phyloP scores from a whole-genome alignment of 1,140 invertebrate species.

The Listronotus bonariensis region DNA sequence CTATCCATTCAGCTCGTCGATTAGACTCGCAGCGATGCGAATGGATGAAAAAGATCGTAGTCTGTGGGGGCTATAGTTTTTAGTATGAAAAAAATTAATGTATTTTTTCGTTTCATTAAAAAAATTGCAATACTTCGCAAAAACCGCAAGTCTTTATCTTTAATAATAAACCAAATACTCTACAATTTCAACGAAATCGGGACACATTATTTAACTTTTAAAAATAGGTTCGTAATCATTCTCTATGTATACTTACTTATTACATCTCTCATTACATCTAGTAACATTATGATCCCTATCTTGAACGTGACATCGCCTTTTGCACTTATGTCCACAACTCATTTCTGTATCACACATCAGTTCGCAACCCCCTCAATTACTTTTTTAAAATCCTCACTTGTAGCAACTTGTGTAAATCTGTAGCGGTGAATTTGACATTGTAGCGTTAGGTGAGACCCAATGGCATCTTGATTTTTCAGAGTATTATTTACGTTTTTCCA shows the following conservation, averaged over 20 bases:
- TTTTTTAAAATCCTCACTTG: slow-evolving; percentile 55
- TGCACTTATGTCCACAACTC: slow-evolving; percentile 63
- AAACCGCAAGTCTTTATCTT: no score
- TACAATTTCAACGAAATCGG: no score
- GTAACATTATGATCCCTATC: slow-evolving; percentile 57
- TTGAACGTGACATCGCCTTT: slow-evolving; percentile 59
- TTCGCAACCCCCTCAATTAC: slow-evolving; percentile 60
- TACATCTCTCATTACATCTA: slow-evolving; percentile 56
- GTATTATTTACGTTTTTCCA: slow-evolving; percentile 19
- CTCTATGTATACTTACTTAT: slow-evolving; percentile 37
- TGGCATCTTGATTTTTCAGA: slow-evolving; percentile 38
- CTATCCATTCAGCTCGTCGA: no score
- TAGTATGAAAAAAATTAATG: no score
- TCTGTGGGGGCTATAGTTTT: no score
- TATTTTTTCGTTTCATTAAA: no score
- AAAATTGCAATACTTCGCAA: no score
- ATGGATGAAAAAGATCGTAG: no score
- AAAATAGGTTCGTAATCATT: no score
- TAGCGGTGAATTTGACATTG: slow-evolving; percentile 59
- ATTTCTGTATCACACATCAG: slow-evolving; percentile 54
- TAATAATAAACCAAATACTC: no score
- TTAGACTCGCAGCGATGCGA: no score
- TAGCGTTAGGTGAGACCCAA: slow-evolving; percentile 57
- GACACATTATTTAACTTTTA: no score
- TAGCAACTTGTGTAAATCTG: slow-evolving; percentile 48